Percentiles rank a stretch among this genome's conserved stretches.
These are phyloP conservation scores for Neomorphus geoffroyi DNA, from an alignment of 2,797 vertebrate species.

Conservation along the genomic window DNA sequence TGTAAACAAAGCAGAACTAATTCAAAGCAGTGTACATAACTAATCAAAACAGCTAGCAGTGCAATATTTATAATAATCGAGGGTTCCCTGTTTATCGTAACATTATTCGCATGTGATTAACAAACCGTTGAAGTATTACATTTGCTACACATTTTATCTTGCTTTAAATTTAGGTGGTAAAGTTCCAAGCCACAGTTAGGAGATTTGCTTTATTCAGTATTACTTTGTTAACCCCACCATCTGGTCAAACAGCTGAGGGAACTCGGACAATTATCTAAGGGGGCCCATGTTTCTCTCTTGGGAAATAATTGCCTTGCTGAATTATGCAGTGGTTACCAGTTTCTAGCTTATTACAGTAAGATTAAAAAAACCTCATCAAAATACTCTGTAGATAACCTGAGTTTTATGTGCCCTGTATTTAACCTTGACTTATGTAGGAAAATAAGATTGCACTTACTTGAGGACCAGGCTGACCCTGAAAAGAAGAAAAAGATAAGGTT, in stretches of 20 bases:
- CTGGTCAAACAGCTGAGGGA: conserved; percentile 68
- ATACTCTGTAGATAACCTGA: neutral
- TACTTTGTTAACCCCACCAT: conserved; percentile 70
- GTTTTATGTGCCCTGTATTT: neutral
- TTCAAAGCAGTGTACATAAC: conserved; percentile 35
- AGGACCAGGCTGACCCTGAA: conserved; percentile 81
- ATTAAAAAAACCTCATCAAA: neutral
- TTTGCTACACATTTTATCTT: conserved; percentile 54
- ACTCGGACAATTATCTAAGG: conserved; percentile 70
- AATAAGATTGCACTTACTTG: conserved; percentile 75
- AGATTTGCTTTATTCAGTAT: conserved; percentile 53
- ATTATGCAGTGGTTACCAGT: conserved; percentile 71
- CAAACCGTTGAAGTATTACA: conserved; percentile 64
- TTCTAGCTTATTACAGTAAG: conserved; percentile 33
- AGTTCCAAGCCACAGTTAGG: conserved; percentile 64
- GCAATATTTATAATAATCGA: conserved; percentile 50
- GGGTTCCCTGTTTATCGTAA: conserved; percentile 37
- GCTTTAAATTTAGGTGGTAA: conserved; percentile 60
- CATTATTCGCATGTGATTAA: conserved; percentile 68
- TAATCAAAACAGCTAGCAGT: conserved; percentile 52
- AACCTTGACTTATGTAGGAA: neutral
- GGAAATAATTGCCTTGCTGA: conserved; percentile 73
- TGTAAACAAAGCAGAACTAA: conserved; percentile 58
- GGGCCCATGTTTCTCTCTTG: conserved; percentile 66
- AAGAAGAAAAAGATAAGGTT: conserved; percentile 54